Evolutionary conservation across 2,113 vertebrate species (phyloP).

Genomic region (Percopsis transmontana): DNA sequence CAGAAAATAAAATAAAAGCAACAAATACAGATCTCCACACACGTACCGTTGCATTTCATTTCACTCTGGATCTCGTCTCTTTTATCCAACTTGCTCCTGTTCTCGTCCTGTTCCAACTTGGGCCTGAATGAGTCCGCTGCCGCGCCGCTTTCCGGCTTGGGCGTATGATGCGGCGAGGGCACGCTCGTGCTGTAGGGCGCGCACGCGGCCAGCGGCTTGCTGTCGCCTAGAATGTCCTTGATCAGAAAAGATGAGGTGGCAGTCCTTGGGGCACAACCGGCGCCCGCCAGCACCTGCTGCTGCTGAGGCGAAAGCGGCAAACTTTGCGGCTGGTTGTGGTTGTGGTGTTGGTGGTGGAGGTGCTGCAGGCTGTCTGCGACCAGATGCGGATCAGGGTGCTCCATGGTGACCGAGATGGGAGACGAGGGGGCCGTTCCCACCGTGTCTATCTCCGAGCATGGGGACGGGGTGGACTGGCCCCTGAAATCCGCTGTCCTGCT

Average conservation of each 20-base stretch:
- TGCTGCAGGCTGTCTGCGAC: slow-evolving; percentile 84
- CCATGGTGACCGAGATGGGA: slow-evolving; percentile 94
- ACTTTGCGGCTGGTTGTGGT: slow-evolving; percentile 78
- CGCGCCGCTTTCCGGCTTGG: slow-evolving; percentile 87
- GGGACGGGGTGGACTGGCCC: slow-evolving; percentile 88
- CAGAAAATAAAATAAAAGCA: slow-evolving; percentile 5
- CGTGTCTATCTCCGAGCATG: slow-evolving; percentile 94
- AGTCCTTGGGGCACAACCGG: slow-evolving; percentile 89
- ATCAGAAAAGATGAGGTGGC: slow-evolving; percentile 97
- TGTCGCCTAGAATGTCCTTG: slow-evolving; percentile 99
- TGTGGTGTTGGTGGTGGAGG: slow-evolving; percentile 83
- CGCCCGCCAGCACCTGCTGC: slow-evolving; percentile 81
- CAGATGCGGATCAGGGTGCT: slow-evolving; percentile 85
- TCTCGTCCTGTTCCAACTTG: slow-evolving; percentile 92
- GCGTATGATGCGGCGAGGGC: slow-evolving; percentile 89
- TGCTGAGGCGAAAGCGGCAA: slow-evolving; percentile 79
- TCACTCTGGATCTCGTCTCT: slow-evolving; percentile 90
- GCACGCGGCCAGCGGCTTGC: slow-evolving; percentile 96
- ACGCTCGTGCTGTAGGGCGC: slow-evolving; percentile 98
- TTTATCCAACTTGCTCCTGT: slow-evolving; percentile 89
- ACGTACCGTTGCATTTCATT: slow-evolving; percentile 96
- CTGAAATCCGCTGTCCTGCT: slow-evolving; percentile 90
- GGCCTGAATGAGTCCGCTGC: slow-evolving; percentile 90
- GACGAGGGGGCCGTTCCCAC: slow-evolving; percentile 93
- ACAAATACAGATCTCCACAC: slow-evolving; percentile 56